Conservation (phyloP, 2,888 invertebrate genomes). For the Stratiomys singularior region DNA sequence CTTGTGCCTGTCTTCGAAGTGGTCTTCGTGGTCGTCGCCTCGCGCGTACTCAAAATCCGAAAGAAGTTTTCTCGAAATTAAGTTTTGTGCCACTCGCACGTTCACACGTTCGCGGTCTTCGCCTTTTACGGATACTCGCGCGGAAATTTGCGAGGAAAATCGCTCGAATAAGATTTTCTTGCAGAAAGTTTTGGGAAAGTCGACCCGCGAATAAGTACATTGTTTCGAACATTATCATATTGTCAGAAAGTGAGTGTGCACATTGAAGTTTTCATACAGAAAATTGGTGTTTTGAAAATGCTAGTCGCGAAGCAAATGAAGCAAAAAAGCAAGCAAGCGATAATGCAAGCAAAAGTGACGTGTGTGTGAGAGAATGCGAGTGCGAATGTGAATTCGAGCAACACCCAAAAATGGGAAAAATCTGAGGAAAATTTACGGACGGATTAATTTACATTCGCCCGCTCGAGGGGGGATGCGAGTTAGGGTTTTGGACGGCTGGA, state of each 20-base stretch:
- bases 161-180: not conserved
- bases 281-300: conserved; percentile 36
- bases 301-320: conserved; percentile 30
- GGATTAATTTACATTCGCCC: conserved; percentile 41
- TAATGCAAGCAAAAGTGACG: conserved; percentile 50
- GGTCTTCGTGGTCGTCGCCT: conserved; percentile 10
- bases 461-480: not conserved
- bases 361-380: conserved; percentile 48
- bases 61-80: conserved; percentile 32
- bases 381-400: conserved; percentile 42
- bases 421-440: conserved; percentile 33
- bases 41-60: conserved; percentile 26
- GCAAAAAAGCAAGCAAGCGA: conserved; percentile 23
- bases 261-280: conserved; percentile 34
- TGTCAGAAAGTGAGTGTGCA: conserved; percentile 40
- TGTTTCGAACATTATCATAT: conserved; percentile 29
- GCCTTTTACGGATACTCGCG: conserved; percentile 45
- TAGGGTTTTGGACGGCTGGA: conserved; percentile 5
- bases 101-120: conserved; percentile 22
- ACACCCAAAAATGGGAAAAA: conserved; percentile 50
- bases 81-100: conserved; percentile 35
- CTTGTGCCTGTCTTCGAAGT: conserved; percentile 23
- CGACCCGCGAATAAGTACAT: conserved; percentile 3
- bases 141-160: conserved; percentile 18
- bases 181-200: conserved; percentile 15